Evolutionary conservation across 2,113 vertebrate genomes (phyloP), one percentile per base, ranked within the genome.

Genomic region (Furnarius figulus): DNA sequence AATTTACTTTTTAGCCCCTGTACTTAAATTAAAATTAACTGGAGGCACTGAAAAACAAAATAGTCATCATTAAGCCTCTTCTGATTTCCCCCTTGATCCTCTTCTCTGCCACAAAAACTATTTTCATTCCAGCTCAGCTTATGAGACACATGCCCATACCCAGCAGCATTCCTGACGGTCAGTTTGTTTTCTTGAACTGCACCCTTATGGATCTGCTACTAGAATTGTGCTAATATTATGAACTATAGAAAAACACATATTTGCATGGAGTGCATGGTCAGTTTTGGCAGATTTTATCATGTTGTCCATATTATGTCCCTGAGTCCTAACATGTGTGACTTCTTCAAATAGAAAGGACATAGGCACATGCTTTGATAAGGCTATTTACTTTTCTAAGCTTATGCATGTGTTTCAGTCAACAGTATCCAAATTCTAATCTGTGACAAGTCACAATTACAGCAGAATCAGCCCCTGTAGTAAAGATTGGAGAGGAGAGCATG

Each of bases 31-130:
- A 53, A 85, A 87, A 63, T 25, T 23, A 62, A 63, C 24, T 74
- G 8, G 10, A 89, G 70, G 10, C 2, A 0, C 6, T 61, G 10
- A 20, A 53, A 90, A 94, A 72, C 6, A 52, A n/a, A 80, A 56
- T 1, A 49, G 35, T 49, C 6, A 31, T 72, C 22, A 13, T 67
- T 49, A 39, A 52, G 1, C 4, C 19, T 4, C 1, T 7, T 35
- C 17, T 53, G 14, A 55, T 67, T 50, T 89, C 22, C 6, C 6
- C 2, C 6, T 65, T 73, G 11, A 40, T 56, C 50, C 5, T 40
- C 53, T 61, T 62, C 12, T 5, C 39, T 83, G 13, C 10, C 35
- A 13, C 39, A 21, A 92, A 91, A 76, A 33, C 6, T 8, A 23
- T 12, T 37, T 27, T 10, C 5, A 19, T 53, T 67, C 31, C 42